Evolutionary conservation across 2,888 invertebrate genomes (phyloP), one percentile per base, ranked within the genome.

Genomic region (Hypselothyrea guttata): DNA sequence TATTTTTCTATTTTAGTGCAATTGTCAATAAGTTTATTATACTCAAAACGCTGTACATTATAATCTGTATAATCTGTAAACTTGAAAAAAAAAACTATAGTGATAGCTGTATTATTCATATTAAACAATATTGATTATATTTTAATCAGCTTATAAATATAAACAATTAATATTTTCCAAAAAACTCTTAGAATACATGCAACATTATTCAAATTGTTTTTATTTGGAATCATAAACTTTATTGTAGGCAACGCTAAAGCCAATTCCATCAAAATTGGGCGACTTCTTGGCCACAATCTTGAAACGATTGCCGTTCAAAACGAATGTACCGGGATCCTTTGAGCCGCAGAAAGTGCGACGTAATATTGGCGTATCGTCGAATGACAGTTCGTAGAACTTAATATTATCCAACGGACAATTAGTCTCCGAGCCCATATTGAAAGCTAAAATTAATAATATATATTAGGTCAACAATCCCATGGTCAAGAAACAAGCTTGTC

Each of bases 201-300:
- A n/a, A n/a, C n/a, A n/a, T n/a, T 22, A 22, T 22, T 22, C 22
- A 33, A 33, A 8, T n/a, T 31, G n/a, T 31, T 31, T 31, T 7
- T 31, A 8, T 31, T 31, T 4, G 11, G n/a, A 33, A 12, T 33
- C 9, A 12, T 33, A 11, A 4, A n/a, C n/a, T 7, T 41, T 15
- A 33, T 12, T 47, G 38, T 49, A 76, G 12, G 37, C 38, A 33
- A 67, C 3, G 30, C 5, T 33, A 94, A 95, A 96, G 8, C 95
- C 95, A 0, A 91, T 91, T 0, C 95, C 95, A 37, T 92, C 92
- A 73, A 95, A 95, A 76, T 94, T 94, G 13, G 91, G 89, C 5
- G 92, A 92, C 7, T 94, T 93, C 34, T 91, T 91, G 61, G 94
- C 90, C 42, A 91, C 90, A 83, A 89, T 58, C 4, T 71, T 71